Base-by-base conservation (phyloP, 2,888 invertebrate species). In the Trissolcus brochymenae region DNA sequence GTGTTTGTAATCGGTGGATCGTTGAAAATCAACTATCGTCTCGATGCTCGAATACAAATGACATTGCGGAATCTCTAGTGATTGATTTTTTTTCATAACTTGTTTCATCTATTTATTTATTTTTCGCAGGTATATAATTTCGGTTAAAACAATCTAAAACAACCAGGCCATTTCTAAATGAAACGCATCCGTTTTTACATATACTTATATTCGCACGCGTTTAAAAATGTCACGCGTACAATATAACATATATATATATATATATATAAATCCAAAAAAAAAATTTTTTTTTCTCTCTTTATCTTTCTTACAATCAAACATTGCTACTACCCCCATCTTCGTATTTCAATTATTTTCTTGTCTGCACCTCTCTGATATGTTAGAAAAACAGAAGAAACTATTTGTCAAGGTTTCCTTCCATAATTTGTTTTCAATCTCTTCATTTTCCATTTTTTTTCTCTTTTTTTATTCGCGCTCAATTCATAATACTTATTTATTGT, bases 401-500 rank as follows among this genome's bases (percentile, higher is more conserved):
- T 78, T 46, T 61, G 66, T 73, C 64, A 81, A 57, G 76, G 41
- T 76, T 71, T 76, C 64, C 55, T 60, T 56, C 49, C 35, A 11
- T 54, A 29, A 54, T 29, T 29, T 29, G 16, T 4, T 25, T 46
- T 59, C 43, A 21, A 19, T 43, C 17, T 57, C 21, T 17, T 41
- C 4, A 4, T 46, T 78, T 79, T 75, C 54, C 50, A 19, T 74
- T 78, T 76, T 77, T n/a, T 76, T 78, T 16, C 25, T 51, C 75
- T 64, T 65, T 68, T 61, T 79, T 79, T 77, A 73, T 49, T 75
- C 35, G 35, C 35, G 35, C 79, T 81, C 80, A 79, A 82, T 73
- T 51, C 35, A 83, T 83, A 84, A 83, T 84, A 82, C 81, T 84
- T 84, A 82, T 82, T 84, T 84, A 84, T 84, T 84, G 83, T 84